These are phyloP conservation scores for Catocala sponsa DNA, from an alignment of 2,888 invertebrate genomes.

Conservation along the genomic window DNA sequence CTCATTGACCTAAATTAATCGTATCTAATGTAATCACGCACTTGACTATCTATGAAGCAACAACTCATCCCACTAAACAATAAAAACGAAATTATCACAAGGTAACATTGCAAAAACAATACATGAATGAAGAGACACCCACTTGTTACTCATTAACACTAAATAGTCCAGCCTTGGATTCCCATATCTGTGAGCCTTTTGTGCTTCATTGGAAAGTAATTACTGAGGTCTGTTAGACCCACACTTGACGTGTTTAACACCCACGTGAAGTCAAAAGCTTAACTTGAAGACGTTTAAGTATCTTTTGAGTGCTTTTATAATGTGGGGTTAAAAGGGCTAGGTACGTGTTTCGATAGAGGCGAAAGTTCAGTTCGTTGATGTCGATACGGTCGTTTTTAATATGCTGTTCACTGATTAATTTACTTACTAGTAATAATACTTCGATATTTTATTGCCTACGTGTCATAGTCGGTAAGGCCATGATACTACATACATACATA, in stretches of 20 bases:
- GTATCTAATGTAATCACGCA: neutral
- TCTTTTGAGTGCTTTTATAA: conserved; percentile 64
- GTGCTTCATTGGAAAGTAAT: conserved; percentile 75
- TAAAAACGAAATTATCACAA: conserved; percentile 48
- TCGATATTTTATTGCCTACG: too few relatives aligned
- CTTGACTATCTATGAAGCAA: conserved; percentile 10
- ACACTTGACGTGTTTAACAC: conserved; percentile 65
- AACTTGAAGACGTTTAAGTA: conserved; percentile 63
- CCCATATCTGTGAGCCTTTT: conserved; percentile 57
- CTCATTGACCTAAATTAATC: too few relatives aligned
- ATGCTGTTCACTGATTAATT: too few relatives aligned
- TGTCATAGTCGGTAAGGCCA: too few relatives aligned
- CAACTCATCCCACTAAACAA: conserved; percentile 40
- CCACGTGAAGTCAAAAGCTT: conserved; percentile 65
- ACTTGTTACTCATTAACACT: conserved; percentile 55
- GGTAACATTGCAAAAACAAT: conserved; percentile 53
- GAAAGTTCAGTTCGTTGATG: neutral
- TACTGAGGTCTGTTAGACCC: conserved; percentile 62
- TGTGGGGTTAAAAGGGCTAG: conserved; percentile 30
- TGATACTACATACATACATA: too few relatives aligned
- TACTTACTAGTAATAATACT: too few relatives aligned
- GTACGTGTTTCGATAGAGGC: conserved; percentile 3
- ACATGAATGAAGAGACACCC: conserved; percentile 51
- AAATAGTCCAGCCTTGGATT: conserved; percentile 53
- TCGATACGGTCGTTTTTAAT: neutral